Evolutionary conservation across 2,888 invertebrate genomes (phyloP), one percentile per base, ranked within the genome.

Genomic region (Lochmaea capreae): DNA sequence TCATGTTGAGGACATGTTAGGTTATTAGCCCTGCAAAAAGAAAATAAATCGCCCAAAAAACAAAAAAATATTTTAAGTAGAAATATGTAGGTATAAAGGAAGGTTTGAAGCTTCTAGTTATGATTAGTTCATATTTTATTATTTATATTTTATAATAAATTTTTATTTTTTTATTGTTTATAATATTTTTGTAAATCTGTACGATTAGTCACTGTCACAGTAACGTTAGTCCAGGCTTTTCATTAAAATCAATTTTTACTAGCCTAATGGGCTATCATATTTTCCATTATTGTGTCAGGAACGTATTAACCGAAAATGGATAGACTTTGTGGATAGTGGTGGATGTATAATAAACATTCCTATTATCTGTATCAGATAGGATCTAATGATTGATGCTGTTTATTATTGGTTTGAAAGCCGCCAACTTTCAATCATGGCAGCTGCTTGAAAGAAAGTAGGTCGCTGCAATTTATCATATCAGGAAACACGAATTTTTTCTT

Each of bases 301-400:
- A 33, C 6, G 61, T 16, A 61, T 39, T 61, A 39, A 61, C 33
- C 9, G 61, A 61, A 33, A 61, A 61, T 33, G 33, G 61, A 61
- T 61, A 39, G 33, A 58, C 33, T 59, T 59, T 26, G 22, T 12
- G 33, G 33, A 22, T 39, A n/a, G n/a, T 59, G 18, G 33, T 59
- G 59, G 33, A 59, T 59, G 26, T 22, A 10, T 39, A 39, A 39
- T 39, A 39, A 3, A 43, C 8, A 63, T 43, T n/a, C 9, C 54
- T 16, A 18, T 54, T 61, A 46, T 65, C 33, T 26, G 52, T 57
- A 52, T 70, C 18, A 14, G 46, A 73, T 39, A 33, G 16, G 26
- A 54, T 63, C 16, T 58, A 57, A 70, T 70, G 65, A 65, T 54
- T 43, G 70, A 69, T 54, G 65, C 12, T 58, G 42, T 49, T n/a